phyloP scores from a whole-genome alignment of 1,140 invertebrate genomes.

The Wiebesia pumilae region DNA sequence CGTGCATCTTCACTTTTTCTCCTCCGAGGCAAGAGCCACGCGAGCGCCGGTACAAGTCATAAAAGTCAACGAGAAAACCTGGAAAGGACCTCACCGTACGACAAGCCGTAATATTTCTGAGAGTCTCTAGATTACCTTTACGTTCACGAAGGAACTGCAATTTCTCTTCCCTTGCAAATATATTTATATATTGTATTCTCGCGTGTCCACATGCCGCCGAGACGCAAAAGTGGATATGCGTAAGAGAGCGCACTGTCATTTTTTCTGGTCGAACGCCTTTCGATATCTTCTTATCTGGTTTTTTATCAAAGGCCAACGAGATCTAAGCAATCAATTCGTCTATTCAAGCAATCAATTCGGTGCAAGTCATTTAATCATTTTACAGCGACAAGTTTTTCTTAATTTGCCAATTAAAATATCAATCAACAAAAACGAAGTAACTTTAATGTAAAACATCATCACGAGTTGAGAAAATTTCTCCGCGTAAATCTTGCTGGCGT shows the following conservation, averaged over 20 bases:
- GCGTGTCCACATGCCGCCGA: not conserved
- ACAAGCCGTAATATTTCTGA: conserved; percentile 14
- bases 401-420: not conserved
- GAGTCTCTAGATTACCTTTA: conserved; percentile 12
- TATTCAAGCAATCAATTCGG: not conserved
- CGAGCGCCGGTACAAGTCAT: conserved; percentile 22
- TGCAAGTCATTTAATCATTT: not conserved
- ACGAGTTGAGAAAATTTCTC: not conserved
- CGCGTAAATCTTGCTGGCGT: not conserved
- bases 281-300: not conserved
- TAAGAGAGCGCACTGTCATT: not conserved
- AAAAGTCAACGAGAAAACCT: conserved; percentile 33
- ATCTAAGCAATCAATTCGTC: not conserved
- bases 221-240: not conserved
- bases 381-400: not conserved
- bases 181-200: not conserved
- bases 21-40: not conserved
- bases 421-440: not conserved
- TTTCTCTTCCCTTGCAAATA: not conserved
- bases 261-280: not conserved
- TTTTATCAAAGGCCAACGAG: not conserved
- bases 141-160: not conserved
- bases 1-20: not conserved
- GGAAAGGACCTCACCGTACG: conserved; percentile 4
- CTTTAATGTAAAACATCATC: not conserved